A percentile compares a stretch with the other conserved stretches of the same genome.
These are phyloP conservation scores for Pluvialis apricaria DNA, from an alignment of 2,113 vertebrate species.

Conservation along the genomic window DNA sequence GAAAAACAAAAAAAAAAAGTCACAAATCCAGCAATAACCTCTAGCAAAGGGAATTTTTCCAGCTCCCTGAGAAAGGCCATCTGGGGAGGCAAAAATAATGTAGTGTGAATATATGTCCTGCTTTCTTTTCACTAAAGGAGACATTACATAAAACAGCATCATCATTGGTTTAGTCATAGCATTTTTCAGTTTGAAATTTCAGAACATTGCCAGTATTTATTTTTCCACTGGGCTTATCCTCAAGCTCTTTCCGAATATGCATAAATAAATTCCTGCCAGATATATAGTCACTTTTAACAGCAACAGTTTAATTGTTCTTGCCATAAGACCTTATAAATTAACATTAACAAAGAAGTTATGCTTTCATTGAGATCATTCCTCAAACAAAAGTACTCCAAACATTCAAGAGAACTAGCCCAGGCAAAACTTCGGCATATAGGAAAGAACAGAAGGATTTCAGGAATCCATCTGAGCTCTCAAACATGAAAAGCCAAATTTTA, in stretches of 20 bases:
- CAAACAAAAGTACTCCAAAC: neutral
- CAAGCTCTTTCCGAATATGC: neutral
- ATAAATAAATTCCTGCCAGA: neutral
- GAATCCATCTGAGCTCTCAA: neutral
- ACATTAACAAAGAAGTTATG: neutral
- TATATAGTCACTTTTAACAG: neutral
- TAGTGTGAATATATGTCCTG: neutral
- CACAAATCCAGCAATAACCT: neutral
- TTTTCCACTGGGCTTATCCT: neutral
- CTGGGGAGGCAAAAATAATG: neutral
- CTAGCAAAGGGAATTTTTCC: neutral
- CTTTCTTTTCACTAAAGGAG: neutral
- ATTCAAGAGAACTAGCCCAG: neutral
- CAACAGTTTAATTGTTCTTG: neutral
- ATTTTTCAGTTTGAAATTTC: neutral
- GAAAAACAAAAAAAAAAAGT: neutral
- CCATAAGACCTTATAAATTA: neutral
- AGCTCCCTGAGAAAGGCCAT: neutral
- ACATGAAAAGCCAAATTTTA: neutral
- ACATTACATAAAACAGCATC: neutral
- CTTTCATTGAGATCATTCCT: neutral
- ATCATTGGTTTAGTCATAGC: neutral
- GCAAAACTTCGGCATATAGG: neutral
- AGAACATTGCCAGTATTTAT: neutral
- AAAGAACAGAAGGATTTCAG: neutral